phyloP scores from a whole-genome alignment of 2,113 vertebrate species.

The Raja brachyura region DNA sequence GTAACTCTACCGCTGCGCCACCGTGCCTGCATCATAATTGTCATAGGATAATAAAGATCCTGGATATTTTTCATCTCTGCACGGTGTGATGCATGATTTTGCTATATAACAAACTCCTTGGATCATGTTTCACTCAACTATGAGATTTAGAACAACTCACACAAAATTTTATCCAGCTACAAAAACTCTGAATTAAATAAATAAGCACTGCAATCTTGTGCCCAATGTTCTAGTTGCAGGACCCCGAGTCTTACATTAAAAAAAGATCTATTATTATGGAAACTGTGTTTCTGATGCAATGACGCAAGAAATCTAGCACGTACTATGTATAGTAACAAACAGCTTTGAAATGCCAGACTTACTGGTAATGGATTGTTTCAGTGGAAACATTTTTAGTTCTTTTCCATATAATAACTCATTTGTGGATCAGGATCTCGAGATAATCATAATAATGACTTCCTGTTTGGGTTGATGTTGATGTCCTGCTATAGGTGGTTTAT shows the following conservation, averaged over 20 bases:
- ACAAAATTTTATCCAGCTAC: too few relatives aligned
- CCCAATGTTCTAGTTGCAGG: background rate
- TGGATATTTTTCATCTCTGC: background rate
- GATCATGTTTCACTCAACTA: background rate
- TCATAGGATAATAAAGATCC: background rate
- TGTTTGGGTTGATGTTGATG: constrained; percentile 17
- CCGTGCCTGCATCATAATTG: too few relatives aligned
- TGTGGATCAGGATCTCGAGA: background rate
- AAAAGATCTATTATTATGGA: background rate
- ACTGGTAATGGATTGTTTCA: constrained; percentile 17
- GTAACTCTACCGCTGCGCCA: too few relatives aligned
- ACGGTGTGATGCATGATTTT: background rate
- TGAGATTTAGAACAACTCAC: background rate
- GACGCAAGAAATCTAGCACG: background rate
- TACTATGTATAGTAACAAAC: background rate
- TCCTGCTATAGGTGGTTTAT: constrained; percentile 25
- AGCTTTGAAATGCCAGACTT: constrained; percentile 5
- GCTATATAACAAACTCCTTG: background rate
- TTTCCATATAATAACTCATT: constrained; percentile 30
- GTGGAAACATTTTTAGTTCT: constrained; percentile 18
- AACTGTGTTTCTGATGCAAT: background rate
- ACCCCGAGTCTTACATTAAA: background rate
- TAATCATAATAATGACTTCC: constrained; percentile 22
- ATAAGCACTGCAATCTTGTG: background rate
- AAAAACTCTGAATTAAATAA: background rate